These are phyloP conservation scores for Coecobrya sp. DNA, from an alignment of 2,888 invertebrate genomes.

Conservation along the genomic window DNA sequence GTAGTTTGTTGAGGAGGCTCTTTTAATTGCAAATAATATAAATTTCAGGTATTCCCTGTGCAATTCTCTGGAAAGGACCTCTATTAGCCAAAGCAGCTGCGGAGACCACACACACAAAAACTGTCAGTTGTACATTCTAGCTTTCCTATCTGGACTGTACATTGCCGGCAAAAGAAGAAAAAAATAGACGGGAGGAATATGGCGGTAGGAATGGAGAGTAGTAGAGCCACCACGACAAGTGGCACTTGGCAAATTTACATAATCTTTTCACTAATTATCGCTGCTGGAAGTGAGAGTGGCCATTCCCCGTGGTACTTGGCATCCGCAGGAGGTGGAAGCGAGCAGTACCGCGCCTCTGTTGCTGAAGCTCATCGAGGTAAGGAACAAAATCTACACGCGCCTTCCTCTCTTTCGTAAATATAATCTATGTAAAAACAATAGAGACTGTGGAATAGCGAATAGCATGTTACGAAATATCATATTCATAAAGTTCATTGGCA, in stretches of 20 bases:
- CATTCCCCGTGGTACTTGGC: conserved; percentile 79
- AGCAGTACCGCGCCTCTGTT: conserved; percentile 59
- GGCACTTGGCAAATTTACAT: conserved; percentile 80
- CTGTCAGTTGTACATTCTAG: neutral
- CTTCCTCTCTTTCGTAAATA: no score
- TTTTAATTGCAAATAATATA: conserved; percentile 73
- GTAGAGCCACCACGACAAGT: conserved; percentile 54
- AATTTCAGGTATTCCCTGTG: conserved; percentile 76
- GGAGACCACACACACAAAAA: conserved; percentile 20
- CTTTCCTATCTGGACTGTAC: neutral
- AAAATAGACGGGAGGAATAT: conserved; percentile 43
- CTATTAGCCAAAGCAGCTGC: conserved; percentile 43
- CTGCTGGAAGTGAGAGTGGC: conserved; percentile 82
- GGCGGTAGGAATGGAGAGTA: conserved; percentile 55
- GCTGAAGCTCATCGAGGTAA: conserved; percentile 81
- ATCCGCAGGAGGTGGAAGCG: conserved; percentile 61
- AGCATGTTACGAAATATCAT: conserved; percentile 1
- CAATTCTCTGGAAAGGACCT: conserved; percentile 51
- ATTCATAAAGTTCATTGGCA: conserved; percentile 43
- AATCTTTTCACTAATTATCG: conserved; percentile 83
- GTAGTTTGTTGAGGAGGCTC: neutral
- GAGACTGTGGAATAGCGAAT: no score
- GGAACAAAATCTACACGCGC: neutral
- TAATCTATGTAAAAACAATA: neutral
- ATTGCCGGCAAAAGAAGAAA: neutral